Percentiles rank a stretch among this genome's conserved stretches.
Conservation (phyloP, 53 echinoderm and acorn worm species). For the Henricia sp. region DNA sequence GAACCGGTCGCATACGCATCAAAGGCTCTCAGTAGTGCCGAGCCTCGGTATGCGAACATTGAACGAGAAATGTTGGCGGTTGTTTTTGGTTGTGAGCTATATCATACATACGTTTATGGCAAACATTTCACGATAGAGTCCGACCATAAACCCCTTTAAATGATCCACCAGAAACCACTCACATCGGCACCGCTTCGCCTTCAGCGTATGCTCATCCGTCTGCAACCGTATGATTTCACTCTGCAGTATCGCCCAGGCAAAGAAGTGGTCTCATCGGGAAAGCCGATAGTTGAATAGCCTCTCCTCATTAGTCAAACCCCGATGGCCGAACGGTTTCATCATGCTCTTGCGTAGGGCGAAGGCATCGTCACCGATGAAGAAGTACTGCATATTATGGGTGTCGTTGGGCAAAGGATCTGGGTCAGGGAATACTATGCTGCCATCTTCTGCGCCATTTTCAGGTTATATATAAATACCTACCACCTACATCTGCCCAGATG, state of each 20-base stretch:
- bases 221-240: constrained; percentile 62
- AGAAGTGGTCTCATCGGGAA: too few relatives aligned
- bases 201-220: constrained; percentile 66
- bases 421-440: too few relatives aligned
- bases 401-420: too few relatives aligned
- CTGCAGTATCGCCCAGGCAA: constrained; percentile 55
- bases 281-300: too few relatives aligned
- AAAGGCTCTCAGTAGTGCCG: constrained; percentile 49
- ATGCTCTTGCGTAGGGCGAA: too few relatives aligned
- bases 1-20: constrained; percentile 65
- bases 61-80: constrained; percentile 55
- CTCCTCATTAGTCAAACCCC: too few relatives aligned
- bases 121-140: constrained; percentile 67
- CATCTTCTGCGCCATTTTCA: too few relatives aligned
- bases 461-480: too few relatives aligned
- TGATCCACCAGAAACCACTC: constrained; percentile 70
- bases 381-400: too few relatives aligned
- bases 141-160: constrained; percentile 77
- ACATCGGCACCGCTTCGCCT: constrained; percentile 67
- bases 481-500: too few relatives aligned
- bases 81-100: constrained; percentile 57
- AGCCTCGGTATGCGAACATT: constrained; percentile 61
- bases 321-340: too few relatives aligned
- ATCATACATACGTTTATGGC: constrained; percentile 69
- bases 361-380: too few relatives aligned